Evolutionary conservation across 1,140 invertebrate species (phyloP), one percentile per base, ranked within the genome.

Genomic region (Plutomurus gul): DNA sequence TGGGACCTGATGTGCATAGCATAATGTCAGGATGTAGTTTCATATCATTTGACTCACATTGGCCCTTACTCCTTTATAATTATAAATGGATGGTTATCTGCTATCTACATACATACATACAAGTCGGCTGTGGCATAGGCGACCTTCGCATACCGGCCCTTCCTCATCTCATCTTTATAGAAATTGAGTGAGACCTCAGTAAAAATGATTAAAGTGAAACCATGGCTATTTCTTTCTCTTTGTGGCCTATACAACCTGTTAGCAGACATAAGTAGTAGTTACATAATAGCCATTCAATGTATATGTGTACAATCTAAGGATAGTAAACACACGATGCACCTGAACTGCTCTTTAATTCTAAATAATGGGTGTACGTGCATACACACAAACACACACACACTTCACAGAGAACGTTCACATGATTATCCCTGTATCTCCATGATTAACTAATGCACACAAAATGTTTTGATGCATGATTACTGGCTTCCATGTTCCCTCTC

Each of bases 91-190:
- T 13, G 11, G 2, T 43, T 43, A 1, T 43, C 11, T 43, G 2
- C 39, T 13, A 13, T 13, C n/a, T 43, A 43, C n/a, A n/a, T 43
- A n/a, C 11, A 43, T 13, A n/a, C 39, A 43, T 1, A 13, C 39
- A 43, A 43, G 39, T 43, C 39, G 11, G 56, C 56, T 18, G 16
- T 65, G 56, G 56, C 56, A 65, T 65, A 33, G 56, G n/a, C 56
- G 56, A 65, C 56, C 56, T 65, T 65, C 56, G 56, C 56, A 65
- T 65, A 65, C 30, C 56, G 56, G 27, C 56, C 56, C 56, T 65
- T 65, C 56, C 56, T 65, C 16, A n/a, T 65, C 56, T 65, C 56
- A 65, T 65, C 56, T 65, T 16, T 43, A n/a, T 65, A 65, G 30
- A 25, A n/a, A 65, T 65, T 33, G 56, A 65, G 56, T 33, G 56